Evolutionary conservation across 2,888 invertebrate species (phyloP).

Genomic region (Machimus atricapillus): DNA sequence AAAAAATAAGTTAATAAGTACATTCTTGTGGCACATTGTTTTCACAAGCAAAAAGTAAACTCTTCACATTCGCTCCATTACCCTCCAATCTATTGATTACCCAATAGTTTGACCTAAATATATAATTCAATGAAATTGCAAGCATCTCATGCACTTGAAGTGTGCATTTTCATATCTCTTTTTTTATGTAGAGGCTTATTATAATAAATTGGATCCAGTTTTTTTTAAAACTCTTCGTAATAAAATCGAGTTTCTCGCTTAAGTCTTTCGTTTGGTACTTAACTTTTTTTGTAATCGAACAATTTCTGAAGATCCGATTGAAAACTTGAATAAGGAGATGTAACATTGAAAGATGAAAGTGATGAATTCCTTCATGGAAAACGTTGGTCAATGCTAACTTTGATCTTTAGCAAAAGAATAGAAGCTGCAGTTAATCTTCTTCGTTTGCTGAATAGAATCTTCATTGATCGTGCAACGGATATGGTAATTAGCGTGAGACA

Average conservation of each 20-base stretch:
- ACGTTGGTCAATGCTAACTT: not conserved
- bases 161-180: not conserved
- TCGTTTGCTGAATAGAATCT: not conserved
- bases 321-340: not conserved
- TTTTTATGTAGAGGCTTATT: not conserved
- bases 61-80: slow-evolving; percentile 1
- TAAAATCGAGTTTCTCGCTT: not conserved
- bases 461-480: not conserved
- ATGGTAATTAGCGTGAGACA: not conserved
- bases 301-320: not conserved
- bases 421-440: not conserved
- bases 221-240: not conserved
- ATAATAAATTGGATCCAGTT: not conserved
- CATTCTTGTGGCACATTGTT: not conserved
- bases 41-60: not conserved
- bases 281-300: not conserved
- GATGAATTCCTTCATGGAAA: not conserved
- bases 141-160: not conserved
- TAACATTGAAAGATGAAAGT: not conserved
- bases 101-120: not conserved
- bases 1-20: not conserved
- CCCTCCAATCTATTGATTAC: not conserved
- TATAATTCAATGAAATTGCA: not conserved
- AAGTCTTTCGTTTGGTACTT: not conserved
- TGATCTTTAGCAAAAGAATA: not conserved